Conservation (phyloP, 2,888 invertebrate species). For the Lacanobia wlatinum region DNA sequence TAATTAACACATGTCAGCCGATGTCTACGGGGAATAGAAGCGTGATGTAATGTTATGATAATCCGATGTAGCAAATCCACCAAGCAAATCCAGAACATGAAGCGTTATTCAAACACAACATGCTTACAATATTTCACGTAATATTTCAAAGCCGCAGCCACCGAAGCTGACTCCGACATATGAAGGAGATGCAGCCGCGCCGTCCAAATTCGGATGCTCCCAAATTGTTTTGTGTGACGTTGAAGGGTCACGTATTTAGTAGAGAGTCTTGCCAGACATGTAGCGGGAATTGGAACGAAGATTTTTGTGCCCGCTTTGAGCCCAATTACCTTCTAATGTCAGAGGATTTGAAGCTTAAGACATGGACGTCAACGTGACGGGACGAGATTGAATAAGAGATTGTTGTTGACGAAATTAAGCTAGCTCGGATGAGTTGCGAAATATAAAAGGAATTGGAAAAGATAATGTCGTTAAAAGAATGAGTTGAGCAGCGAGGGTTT, state of each 20-base stretch:
- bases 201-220: conserved; percentile 57
- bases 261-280: conserved; percentile 55
- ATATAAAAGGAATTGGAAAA: conserved; percentile 32
- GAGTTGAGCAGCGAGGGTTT: conserved; percentile 7
- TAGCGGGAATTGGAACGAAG: conserved; percentile 51
- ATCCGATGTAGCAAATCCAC: background rate
- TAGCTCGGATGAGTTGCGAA: conserved; percentile 22
- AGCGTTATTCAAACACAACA: conserved; percentile 35
- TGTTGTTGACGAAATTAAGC: conserved; percentile 48
- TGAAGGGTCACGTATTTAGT: conserved; percentile 68
- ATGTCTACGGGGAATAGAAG: background rate
- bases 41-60: conserved; percentile 5
- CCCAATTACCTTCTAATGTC: conserved; percentile 59
- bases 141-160: conserved; percentile 41
- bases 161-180: conserved; percentile 44
- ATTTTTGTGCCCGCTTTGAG: conserved; percentile 50
- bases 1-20: background rate
- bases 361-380: conserved; percentile 42
- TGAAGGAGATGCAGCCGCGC: conserved; percentile 46
- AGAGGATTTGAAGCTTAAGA: conserved; percentile 47
- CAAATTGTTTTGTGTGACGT: conserved; percentile 65
- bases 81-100: conserved; percentile 19
- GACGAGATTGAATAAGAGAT: conserved; percentile 43
- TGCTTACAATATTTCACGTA: conserved; percentile 38
- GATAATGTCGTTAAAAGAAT: conserved; percentile 16